Evolutionary conservation across 92 coral and sea anemone genomes (phyloP).

Genomic region (Heliopora coerulea): DNA sequence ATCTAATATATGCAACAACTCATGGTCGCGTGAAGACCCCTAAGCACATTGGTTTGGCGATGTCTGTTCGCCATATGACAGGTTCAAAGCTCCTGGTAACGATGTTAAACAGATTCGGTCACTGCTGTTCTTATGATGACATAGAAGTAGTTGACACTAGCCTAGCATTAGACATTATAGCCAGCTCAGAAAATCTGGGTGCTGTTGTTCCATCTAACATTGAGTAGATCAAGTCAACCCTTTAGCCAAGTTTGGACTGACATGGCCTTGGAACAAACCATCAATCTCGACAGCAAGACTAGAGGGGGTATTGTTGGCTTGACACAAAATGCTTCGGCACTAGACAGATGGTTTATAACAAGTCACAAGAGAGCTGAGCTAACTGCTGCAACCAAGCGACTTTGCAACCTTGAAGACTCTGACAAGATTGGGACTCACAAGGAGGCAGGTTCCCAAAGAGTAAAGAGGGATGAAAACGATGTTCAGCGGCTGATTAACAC

Average conservation of each 20-base stretch:
- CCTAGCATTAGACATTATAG: background rate
- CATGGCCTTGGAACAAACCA: too few relatives aligned
- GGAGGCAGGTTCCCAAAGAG: conserved; percentile 53
- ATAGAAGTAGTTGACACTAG: background rate
- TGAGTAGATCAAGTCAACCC: too few relatives aligned
- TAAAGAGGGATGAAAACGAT: conserved; percentile 58
- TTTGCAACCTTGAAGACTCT: conserved; percentile 27
- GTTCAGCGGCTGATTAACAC: conserved; percentile 36
- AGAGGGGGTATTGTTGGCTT: conserved; percentile 62
- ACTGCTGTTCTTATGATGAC: background rate
- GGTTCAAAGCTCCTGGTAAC: conserved; percentile 32
- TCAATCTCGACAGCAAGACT: too few relatives aligned
- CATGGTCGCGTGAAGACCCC: conserved; percentile 45
- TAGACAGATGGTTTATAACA: conserved; percentile 47
- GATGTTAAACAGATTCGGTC: conserved; percentile 15
- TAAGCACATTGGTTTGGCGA: conserved; percentile 39
- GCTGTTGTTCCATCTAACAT: background rate
- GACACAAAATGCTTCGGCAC: too few relatives aligned
- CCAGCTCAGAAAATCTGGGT: background rate
- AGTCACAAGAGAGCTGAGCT: conserved; percentile 55
- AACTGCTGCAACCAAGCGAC: conserved; percentile 45
- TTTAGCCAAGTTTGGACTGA: too few relatives aligned
- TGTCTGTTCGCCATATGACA: conserved; percentile 44
- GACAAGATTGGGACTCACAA: conserved; percentile 46
- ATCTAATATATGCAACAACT: conserved; percentile 42